A percentile compares a stretch with the other conserved stretches of the same genome.
phyloP scores from a whole-genome alignment of 2,888 invertebrate genomes.

The Mayetiola destructor region DNA sequence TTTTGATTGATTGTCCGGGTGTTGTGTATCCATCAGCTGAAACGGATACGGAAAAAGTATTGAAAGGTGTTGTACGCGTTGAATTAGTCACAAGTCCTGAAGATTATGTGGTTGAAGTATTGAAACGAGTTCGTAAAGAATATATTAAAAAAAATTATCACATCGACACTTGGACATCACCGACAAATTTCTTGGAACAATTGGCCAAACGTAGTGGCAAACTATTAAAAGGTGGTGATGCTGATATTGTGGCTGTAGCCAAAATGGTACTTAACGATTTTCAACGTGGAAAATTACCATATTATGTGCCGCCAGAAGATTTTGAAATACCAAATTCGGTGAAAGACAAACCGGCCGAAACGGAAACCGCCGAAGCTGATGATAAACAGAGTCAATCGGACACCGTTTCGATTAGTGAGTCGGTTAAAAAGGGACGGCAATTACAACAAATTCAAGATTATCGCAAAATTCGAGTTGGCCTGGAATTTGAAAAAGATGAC shows the following conservation, averaged over 20 bases:
- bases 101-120: slow-evolving; percentile 77
- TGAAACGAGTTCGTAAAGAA: slow-evolving; percentile 75
- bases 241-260: slow-evolving; percentile 75
- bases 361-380: slow-evolving; percentile 23
- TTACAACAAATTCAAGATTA: slow-evolving; percentile 56
- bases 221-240: slow-evolving; percentile 91
- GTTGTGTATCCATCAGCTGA: slow-evolving; percentile 95
- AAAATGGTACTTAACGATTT: slow-evolving; percentile 96
- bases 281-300: slow-evolving; percentile 94
- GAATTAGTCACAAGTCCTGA: slow-evolving; percentile 89
- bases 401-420: slow-evolving; percentile 28
- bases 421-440: slow-evolving; percentile 35
- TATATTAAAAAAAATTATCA: slow-evolving; percentile 86
- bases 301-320: slow-evolving; percentile 77
- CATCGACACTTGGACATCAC: slow-evolving; percentile 62
- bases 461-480: slow-evolving; percentile 59
- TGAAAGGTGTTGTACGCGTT: slow-evolving; percentile 95
- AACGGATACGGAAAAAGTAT: slow-evolving; percentile 83
- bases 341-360: slow-evolving; percentile 22
- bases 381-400: slow-evolving; percentile 18
- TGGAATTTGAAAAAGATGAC: slow-evolving; percentile 50
- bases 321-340: slow-evolving; percentile 48
- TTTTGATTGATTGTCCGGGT: slow-evolving; percentile 96
- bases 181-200: slow-evolving; percentile 82
- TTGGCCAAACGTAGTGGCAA: slow-evolving; percentile 76